Base-by-base conservation (phyloP, 2,113 vertebrate genomes). In the Alosa alosa region DNA sequence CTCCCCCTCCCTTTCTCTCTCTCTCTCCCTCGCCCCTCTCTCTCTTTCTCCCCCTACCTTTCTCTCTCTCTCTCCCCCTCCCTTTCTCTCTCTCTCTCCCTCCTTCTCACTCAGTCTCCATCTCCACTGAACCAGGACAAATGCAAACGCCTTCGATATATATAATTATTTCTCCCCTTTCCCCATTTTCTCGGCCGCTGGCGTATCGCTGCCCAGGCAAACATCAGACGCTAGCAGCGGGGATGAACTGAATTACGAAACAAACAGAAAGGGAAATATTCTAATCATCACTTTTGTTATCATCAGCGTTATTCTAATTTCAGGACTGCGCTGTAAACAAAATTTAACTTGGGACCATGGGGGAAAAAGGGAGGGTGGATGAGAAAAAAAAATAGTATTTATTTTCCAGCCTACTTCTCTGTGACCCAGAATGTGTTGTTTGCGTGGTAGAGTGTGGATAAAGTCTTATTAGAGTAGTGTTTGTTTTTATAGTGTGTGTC, bases 231-330 rank as follows among this genome's bases (percentile, higher is more conserved):
- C 64, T 11, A 68, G 64, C 64, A 7, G 64, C 64, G 88, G 90
- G 89, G 90, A 93, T 91, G 92, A 89, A 88, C 87, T 91, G 91
- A 94, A 93, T 94, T 93, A 93, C 92, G 93, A 92, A 91, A 94
- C 91, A 93, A 94, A 94, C 91, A 91, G 90, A 94, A 92, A 90
- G 89, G 89, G 64, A 93, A 93, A 93, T 90, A 90, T 87, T 92
- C 89, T 91, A 94, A 92, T 94, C 93, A 94, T 94, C 93, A 94
- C 89, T 94, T 94, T 91, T 94, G 91, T 94, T 93, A 93, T 94
- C 92, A 44, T 60, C 88, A 55, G 87, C 91, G 81, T 52, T 90
- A 86, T 64, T 68, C 25, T 68, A 83, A 85, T 93, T 93, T 91
- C 88, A 85, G 55, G 91, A 91, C 88, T 85, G 90, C 91, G 87